Percentiles rank a stretch among this genome's conserved stretches.
Conservation (phyloP, 1,140 invertebrate genomes). For the Neodiprion fabricii region DNA sequence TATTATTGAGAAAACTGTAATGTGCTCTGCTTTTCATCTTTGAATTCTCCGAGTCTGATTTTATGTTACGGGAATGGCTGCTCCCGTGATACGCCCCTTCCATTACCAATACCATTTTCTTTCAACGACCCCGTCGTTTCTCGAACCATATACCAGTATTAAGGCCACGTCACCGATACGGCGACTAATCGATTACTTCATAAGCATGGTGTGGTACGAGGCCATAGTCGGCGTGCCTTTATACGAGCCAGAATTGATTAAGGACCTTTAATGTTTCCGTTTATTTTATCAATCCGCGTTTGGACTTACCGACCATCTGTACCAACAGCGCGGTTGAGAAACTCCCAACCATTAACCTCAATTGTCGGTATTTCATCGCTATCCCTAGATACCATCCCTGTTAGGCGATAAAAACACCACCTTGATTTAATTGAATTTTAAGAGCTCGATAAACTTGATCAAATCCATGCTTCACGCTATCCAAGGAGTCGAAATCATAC, state of each 20-base stretch:
- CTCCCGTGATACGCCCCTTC: not conserved
- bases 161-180: constrained; percentile 3
- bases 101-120: not conserved
- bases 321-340: not conserved
- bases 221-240: not conserved
- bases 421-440: not conserved
- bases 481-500: too few relatives aligned
- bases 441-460: not conserved
- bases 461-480: not conserved
- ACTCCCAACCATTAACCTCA: not conserved
- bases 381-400: not conserved
- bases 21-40: too few relatives aligned
- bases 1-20: too few relatives aligned
- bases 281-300: not conserved
- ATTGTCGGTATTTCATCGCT: not conserved
- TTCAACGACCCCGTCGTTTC: not conserved
- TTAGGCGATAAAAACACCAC: not conserved
- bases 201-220: not conserved
- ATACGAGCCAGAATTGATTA: not conserved
- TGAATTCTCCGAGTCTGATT: not conserved
- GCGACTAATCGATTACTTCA: constrained; percentile 7
- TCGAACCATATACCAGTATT: not conserved
- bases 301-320: not conserved
- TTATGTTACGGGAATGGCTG: not conserved
- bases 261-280: not conserved